Base-by-base conservation (phyloP, 2,888 invertebrate genomes). In the Chrysolina oricalcia region DNA sequence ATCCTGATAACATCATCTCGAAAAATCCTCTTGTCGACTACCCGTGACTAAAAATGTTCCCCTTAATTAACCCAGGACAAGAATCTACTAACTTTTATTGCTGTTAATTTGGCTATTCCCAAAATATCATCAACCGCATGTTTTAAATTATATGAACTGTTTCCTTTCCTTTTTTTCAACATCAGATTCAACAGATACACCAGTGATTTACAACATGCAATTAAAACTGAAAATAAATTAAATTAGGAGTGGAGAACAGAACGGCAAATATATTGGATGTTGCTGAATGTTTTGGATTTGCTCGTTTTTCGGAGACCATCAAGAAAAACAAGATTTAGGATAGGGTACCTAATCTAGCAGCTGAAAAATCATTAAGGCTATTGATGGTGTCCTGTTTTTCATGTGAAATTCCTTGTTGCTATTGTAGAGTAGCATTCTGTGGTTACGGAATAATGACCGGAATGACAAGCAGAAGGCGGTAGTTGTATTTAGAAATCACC, bases 51-150 rank as follows among this genome's bases (percentile, higher is more conserved):
- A 74, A 77, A 78, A 78, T 77, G 81, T 79, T 78, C 75, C 74
- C 69, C 74, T 67, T 72, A 79, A 80, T 81, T 81, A 77, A 78
- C 53, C 63, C 53, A 48, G 71, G 71, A 81, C 80, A 80, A 80
- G 76, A 70, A 73, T 73, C 73, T 73, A 76, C 77, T 75, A 81
- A 78, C 73, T 81, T 75, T 79, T 77, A 81, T 80, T 78, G 76
- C 75, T 64, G 76, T 79, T 79, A 80, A 81, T 80, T 80, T 79
- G 78, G 75, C 78, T 78, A 76, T 77, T 80, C 80, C 78, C 63
- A 71, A 81, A 81, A 81, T 81, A 81, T 75, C 77, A 50, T 63
- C 75, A 71, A 70, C 73, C 75, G 74, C 74, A 69, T 78, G 77
- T 78, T 78, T 76, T 76, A 68, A 79, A 79, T 78, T 79, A 74